Evolutionary conservation across 1,140 invertebrate genomes (phyloP).

Genomic region (Hypsibius dujardini): DNA sequence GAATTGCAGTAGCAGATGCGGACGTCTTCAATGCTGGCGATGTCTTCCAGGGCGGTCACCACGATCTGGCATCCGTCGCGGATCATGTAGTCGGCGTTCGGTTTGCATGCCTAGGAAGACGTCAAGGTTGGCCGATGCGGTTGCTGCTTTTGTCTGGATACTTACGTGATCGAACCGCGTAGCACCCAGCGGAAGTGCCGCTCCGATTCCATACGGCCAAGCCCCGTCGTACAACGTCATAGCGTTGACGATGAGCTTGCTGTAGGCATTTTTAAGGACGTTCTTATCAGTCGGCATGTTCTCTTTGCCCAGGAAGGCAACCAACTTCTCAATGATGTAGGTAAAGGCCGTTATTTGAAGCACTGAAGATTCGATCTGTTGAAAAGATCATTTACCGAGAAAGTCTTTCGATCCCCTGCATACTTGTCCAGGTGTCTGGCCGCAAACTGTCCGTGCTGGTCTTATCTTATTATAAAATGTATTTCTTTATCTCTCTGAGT

Average conservation of each 20-base stretch:
- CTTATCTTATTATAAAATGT: too few species aligned
- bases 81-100: slow-evolving; percentile 16
- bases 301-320: slow-evolving; percentile 11
- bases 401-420: background rate
- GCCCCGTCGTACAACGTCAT: slow-evolving; percentile 14
- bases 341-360: slow-evolving; percentile 13
- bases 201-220: slow-evolving; percentile 5
- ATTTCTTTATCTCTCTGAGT: too few species aligned
- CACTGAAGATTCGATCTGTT: slow-evolving; percentile 1
- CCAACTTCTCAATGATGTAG: background rate
- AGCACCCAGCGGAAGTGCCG: slow-evolving; percentile 10
- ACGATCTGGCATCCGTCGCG: background rate
- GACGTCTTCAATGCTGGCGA: slow-evolving; percentile 6
- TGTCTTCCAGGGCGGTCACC: background rate
- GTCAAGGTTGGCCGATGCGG: too few species aligned
- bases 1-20: slow-evolving; percentile 13
- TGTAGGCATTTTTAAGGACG: background rate
- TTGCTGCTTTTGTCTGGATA: too few species aligned
- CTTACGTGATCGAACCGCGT: background rate
- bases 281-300: slow-evolving; percentile 5
- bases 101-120: background rate
- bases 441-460: too few species aligned
- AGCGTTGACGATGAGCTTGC: slow-evolving; percentile 13
- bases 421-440: too few species aligned
- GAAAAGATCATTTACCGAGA: background rate